Conservation (phyloP, 2,797 vertebrate genomes). For the Lepidocolaptes lacrymiger region DNA sequence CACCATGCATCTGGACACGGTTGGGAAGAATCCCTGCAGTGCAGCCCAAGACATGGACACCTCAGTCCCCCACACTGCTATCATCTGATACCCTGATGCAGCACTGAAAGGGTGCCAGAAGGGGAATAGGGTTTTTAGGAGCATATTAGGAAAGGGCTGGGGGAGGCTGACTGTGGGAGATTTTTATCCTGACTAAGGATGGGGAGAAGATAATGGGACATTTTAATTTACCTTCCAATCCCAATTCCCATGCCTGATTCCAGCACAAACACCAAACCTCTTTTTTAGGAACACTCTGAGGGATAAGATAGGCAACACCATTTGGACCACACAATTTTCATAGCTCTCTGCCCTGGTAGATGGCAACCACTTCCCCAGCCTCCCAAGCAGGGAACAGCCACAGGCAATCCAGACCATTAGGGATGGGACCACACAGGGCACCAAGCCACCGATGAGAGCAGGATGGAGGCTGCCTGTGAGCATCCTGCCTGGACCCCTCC, state of each 20-base stretch:
- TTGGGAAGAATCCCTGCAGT: background rate
- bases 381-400: background rate
- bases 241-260: background rate
- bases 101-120: background rate
- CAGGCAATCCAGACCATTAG: fast-evolving
- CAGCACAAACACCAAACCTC: background rate
- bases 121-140: background rate
- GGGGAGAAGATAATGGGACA: background rate
- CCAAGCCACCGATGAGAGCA: background rate
- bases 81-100: background rate
- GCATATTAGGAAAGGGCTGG: background rate
- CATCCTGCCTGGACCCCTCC: background rate
- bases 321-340: background rate
- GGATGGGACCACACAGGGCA: background rate
- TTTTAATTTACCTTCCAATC: background rate
- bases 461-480: background rate
- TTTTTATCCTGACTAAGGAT: background rate
- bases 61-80: background rate
- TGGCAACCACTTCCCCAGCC: fast-evolving
- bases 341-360: background rate
- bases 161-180: background rate
- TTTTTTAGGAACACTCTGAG: background rate
- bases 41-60: fast-evolving
- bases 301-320: background rate
- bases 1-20: fast-evolving